Evolutionary conservation across 1,140 invertebrate genomes (phyloP).

Genomic region (Coptotermes formosanus): DNA sequence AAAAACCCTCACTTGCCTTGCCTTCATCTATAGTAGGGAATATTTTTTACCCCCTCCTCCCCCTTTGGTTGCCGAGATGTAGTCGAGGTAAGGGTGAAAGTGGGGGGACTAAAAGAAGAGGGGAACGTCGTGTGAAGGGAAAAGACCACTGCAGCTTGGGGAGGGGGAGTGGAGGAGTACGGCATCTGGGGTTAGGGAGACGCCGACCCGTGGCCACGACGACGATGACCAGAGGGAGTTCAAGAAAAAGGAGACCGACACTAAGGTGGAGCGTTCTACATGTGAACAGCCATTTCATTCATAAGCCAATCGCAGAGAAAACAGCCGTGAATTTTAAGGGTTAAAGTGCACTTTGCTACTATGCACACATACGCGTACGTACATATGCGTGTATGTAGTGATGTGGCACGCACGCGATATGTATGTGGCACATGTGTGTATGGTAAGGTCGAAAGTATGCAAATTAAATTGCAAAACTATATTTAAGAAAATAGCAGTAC

Average conservation of each 20-base stretch:
- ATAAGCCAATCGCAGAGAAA: too few relatives aligned
- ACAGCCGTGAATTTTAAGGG: too few relatives aligned
- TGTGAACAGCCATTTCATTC: too few relatives aligned
- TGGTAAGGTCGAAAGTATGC: too few relatives aligned
- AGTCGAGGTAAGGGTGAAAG: slow-evolving; percentile 18
- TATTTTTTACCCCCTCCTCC: slow-evolving; percentile 16
- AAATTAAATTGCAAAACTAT: too few relatives aligned
- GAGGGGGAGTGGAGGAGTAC: not conserved
- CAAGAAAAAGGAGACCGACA: not conserved
- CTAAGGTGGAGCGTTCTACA: too few relatives aligned
- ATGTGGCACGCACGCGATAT: too few relatives aligned
- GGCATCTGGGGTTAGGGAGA: not conserved
- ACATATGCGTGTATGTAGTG: too few relatives aligned
- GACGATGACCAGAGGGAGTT: not conserved
- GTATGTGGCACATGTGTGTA: too few relatives aligned
- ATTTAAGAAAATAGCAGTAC: too few relatives aligned
- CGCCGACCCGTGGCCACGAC: not conserved
- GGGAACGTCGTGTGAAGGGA: slow-evolving; percentile 20
- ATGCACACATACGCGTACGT: too few relatives aligned
- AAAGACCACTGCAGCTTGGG: not conserved
- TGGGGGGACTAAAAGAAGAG: slow-evolving; percentile 19
- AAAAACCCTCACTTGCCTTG: slow-evolving; percentile 27
- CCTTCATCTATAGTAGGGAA: slow-evolving; percentile 22
- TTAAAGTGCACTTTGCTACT: too few relatives aligned
- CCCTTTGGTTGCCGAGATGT: slow-evolving; percentile 8